Percentiles rank a stretch among this genome's conserved stretches.
phyloP scores from a whole-genome alignment of 2,113 vertebrate species.

The Propithecus coquereli region DNA sequence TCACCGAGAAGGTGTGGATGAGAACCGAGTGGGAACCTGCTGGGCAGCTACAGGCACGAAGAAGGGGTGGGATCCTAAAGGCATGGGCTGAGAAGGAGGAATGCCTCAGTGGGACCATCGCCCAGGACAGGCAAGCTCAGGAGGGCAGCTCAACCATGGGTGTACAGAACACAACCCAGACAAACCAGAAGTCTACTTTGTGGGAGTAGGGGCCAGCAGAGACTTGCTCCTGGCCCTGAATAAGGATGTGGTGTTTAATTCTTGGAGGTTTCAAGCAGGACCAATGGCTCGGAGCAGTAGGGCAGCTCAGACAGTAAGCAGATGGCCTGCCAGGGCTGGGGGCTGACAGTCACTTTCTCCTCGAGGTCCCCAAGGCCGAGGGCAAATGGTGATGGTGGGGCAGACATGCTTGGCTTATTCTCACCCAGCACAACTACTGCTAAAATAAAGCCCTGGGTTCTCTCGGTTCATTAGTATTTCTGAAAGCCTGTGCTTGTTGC shows the following conservation, averaged over 20 bases:
- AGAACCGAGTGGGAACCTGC: neutral
- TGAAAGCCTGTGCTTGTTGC: neutral
- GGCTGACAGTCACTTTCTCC: neutral
- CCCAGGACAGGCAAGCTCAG: neutral
- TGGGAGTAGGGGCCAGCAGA: accelerated
- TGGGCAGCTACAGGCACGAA: neutral
- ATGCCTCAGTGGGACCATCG: neutral
- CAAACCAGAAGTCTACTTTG: neutral
- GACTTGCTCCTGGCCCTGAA: neutral
- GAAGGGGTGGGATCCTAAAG: neutral
- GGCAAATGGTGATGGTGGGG: neutral
- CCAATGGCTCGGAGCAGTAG: neutral
- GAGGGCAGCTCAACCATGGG: neutral
- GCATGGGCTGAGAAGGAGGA: neutral
- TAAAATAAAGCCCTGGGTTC: neutral
- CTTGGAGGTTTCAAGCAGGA: neutral
- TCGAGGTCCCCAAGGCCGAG: neutral
- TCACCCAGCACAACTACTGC: neutral
- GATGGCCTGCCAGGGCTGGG: neutral
- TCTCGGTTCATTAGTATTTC: neutral
- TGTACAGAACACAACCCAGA: neutral
- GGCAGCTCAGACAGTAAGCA: neutral
- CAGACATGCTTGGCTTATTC: neutral
- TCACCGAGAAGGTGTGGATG: neutral
- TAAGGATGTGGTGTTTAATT: neutral